Evolutionary conservation across 2,888 invertebrate genomes (phyloP).

Genomic region (Thelaira solivaga): DNA sequence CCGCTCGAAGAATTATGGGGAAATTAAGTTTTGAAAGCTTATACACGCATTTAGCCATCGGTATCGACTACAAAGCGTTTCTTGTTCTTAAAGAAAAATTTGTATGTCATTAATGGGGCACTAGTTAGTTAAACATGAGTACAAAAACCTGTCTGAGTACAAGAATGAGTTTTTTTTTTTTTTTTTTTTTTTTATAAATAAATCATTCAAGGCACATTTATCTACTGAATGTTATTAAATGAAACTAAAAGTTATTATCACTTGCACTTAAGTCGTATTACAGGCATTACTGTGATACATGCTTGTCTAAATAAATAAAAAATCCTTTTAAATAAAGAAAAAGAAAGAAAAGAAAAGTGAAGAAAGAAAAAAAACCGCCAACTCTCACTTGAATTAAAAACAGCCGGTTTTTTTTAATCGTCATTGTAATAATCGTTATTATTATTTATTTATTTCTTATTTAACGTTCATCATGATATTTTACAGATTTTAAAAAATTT

Average conservation of each 20-base stretch:
- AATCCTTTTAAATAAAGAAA: constrained; percentile 24
- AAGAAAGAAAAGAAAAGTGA: background rate
- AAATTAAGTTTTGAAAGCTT: no score
- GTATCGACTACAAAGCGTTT: no score
- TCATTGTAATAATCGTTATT: background rate
- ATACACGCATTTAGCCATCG: no score
- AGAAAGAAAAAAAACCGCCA: constrained; percentile 18
- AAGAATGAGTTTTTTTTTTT: no score
- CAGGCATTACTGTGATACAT: background rate
- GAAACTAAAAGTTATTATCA: constrained; percentile 51
- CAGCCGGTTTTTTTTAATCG: constrained; percentile 40
- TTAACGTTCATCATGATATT: constrained; percentile 3
- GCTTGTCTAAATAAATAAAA: background rate
- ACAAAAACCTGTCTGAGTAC: no score
- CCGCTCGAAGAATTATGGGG: no score
- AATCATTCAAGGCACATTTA: background rate
- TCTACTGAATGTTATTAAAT: constrained; percentile 23
- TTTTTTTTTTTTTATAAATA: no score
- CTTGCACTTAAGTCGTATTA: constrained; percentile 23
- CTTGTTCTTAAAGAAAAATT: no score
- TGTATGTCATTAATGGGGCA: no score
- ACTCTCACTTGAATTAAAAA: constrained; percentile 50
- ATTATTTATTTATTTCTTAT: constrained; percentile 3
- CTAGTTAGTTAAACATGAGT: no score
- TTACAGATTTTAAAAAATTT: background rate